Percentiles rank a stretch among this genome's conserved stretches.
Conservation (phyloP, 2,797 vertebrate genomes). For the Podarcis lilfordi region DNA sequence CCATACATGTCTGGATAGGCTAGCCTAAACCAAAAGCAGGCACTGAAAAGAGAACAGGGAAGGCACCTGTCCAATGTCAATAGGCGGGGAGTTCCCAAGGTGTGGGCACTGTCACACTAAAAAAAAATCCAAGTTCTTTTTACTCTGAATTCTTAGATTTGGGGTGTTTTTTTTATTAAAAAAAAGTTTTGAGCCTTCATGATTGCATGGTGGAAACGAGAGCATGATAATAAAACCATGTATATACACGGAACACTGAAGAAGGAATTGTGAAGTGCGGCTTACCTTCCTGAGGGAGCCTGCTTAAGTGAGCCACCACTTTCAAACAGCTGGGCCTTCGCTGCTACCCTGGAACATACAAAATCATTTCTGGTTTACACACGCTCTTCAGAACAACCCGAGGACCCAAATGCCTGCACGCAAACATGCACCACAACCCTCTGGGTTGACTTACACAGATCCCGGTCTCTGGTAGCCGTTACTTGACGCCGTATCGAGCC, state of each 20-base stretch:
- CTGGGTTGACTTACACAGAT: constrained; percentile 86
- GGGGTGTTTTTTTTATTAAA: too few relatives aligned
- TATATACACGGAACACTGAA: too few relatives aligned
- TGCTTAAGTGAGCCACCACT: constrained; percentile 81
- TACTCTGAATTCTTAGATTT: too few relatives aligned
- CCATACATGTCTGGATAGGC: too few relatives aligned
- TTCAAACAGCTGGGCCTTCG: constrained; percentile 90
- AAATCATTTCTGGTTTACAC: constrained; percentile 46
- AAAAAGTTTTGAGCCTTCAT: too few relatives aligned
- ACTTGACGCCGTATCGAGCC: constrained; percentile 83
- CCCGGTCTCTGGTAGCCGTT: constrained; percentile 94
- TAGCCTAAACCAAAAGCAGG: too few relatives aligned
- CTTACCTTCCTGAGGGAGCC: constrained; percentile 83
- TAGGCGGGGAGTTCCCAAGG: too few relatives aligned
- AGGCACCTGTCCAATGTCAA: too few relatives aligned
- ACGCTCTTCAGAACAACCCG: not conserved
- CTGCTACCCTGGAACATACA: constrained; percentile 87
- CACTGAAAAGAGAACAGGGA: too few relatives aligned
- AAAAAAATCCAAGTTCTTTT: too few relatives aligned
- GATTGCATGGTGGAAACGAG: not conserved
- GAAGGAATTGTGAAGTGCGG: not conserved
- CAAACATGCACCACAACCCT: not conserved
- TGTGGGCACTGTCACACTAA: too few relatives aligned
- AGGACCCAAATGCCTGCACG: not conserved
- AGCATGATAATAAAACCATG: not conserved